A percentile compares a stretch with the other conserved stretches of the same genome.
These are phyloP conservation scores for Acanthosepion esculentum DNA, from an alignment of 2,888 invertebrate genomes.

Conservation along the genomic window DNA sequence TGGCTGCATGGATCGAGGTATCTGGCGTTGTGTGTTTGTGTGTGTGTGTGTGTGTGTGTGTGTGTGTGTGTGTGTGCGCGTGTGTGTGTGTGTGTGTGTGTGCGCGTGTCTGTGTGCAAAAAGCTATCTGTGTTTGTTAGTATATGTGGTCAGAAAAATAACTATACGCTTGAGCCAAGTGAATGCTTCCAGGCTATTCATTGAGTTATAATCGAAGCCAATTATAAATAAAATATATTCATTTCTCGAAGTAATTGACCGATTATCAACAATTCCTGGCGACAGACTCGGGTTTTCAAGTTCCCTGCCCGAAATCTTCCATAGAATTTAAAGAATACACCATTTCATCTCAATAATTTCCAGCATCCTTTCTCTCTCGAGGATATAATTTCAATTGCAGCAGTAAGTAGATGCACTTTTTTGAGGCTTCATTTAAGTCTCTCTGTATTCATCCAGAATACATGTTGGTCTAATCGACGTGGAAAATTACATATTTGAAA, in stretches of 20 bases:
- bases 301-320: background rate
- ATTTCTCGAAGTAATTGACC: slow-evolving; percentile 8
- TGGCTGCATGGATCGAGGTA: no score
- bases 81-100: no score
- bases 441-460: background rate
- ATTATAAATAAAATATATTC: slow-evolving; percentile 33
- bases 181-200: background rate
- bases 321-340: slow-evolving; percentile 33
- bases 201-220: background rate
- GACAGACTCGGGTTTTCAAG: background rate
- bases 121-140: background rate
- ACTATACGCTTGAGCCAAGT: background rate
- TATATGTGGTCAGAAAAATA: background rate
- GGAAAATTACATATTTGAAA: background rate
- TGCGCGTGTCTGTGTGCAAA: no score
- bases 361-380: background rate
- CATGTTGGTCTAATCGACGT: background rate
- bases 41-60: no score
- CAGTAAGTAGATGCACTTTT: background rate
- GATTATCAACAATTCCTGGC: background rate
- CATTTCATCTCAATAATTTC: background rate
- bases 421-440: background rate
- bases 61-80: no score
- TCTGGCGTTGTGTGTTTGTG: no score
- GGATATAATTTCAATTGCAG: background rate